phyloP scores from a whole-genome alignment of 2,113 vertebrate genomes.

The Petaurus breviceps region DNA sequence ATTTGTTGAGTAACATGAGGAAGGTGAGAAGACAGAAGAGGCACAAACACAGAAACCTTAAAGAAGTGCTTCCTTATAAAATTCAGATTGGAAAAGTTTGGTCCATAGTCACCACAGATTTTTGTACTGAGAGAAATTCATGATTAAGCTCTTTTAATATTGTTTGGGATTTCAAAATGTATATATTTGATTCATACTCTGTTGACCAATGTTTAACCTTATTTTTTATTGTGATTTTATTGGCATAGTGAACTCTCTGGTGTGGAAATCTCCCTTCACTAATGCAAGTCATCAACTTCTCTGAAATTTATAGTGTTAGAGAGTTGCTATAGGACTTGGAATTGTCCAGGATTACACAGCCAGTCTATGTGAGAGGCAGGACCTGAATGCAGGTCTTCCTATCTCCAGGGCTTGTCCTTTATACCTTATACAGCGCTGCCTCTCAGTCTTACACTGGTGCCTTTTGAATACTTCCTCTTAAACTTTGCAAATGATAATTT shows the following conservation, averaged over 20 bases:
- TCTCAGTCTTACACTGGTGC: not conserved
- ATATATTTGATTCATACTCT: not conserved
- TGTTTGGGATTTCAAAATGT: not conserved
- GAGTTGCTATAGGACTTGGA: not conserved
- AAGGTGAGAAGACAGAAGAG: not conserved
- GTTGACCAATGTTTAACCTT: not conserved
- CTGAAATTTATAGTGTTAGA: not conserved
- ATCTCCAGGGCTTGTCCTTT: not conserved
- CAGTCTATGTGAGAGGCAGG: not conserved
- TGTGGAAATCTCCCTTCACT: not conserved
- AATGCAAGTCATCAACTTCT: not conserved
- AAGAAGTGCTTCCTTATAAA: not conserved
- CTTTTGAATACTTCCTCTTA: not conserved
- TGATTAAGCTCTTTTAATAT: not conserved
- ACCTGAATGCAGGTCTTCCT: not conserved
- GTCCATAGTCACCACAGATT: not conserved
- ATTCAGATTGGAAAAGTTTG: not conserved
- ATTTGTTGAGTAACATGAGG: not conserved
- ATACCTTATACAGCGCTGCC: not conserved
- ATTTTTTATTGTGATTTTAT: not conserved
- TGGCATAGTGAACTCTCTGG: not conserved
- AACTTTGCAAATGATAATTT: not conserved
- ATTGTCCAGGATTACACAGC: not conserved
- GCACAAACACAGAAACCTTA: not conserved
- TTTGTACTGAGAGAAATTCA: not conserved